A percentile compares a stretch with the other conserved stretches of the same genome.
Conservation (phyloP, 2,797 vertebrate species). For the Leucoraja ocellata region DNA sequence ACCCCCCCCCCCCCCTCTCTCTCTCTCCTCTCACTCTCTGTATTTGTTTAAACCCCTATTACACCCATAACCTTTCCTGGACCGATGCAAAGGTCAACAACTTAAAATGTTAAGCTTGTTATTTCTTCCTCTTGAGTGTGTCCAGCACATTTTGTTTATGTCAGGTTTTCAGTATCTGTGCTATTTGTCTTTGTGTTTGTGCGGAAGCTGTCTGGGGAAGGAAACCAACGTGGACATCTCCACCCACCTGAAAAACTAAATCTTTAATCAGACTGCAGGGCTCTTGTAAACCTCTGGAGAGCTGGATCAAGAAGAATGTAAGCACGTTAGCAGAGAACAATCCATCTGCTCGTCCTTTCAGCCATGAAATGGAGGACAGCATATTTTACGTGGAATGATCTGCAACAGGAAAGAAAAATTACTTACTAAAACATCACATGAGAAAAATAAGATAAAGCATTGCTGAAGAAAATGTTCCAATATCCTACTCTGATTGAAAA, state of each 20-base stretch:
- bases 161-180: neutral
- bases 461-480: neutral
- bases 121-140: neutral
- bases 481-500: neutral
- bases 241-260: neutral
- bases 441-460: neutral
- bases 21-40: too few species aligned
- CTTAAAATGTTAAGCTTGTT: too few species aligned
- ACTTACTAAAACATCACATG: neutral
- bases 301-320: neutral
- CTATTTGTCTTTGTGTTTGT: neutral
- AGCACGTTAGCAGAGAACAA: neutral
- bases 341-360: conserved; percentile 1
- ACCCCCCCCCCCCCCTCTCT: too few species aligned
- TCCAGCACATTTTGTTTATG: neutral
- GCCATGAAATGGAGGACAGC: conserved; percentile 13
- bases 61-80: neutral
- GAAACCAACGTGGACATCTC: neutral
- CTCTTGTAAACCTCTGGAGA: neutral
- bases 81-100: too few species aligned
- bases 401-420: neutral
- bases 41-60: neutral
- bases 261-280: neutral
- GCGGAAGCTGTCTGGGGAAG: neutral
- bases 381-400: neutral